Evolutionary conservation across 2,797 vertebrate genomes (phyloP), one percentile per base, ranked within the genome.

Genomic region (Lagodon rhomboides): DNA sequence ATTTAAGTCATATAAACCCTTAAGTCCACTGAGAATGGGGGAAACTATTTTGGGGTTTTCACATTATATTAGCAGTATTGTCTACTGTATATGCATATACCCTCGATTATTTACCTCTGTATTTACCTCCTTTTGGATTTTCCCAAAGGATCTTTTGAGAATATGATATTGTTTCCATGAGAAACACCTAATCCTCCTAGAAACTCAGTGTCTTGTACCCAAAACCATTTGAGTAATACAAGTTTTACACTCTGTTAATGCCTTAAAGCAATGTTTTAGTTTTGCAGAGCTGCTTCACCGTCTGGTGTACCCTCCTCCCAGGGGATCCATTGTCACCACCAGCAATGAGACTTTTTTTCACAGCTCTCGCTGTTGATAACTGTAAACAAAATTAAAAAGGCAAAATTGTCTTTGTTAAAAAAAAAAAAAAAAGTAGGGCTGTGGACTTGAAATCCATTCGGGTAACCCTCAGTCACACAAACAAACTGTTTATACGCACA

Each of bases 331-430:
- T 67, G 69, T 75, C 72, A 74, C 44, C 23, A 70, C 12, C 64
- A 68, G 58, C 53, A 77, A 23, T 50, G 13, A 78, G 60, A 49
- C 23, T 44, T 63, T 34, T 80, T 60, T 43, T 65, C 10, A 38
- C n/a, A 76, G 58, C 73, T 78, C 67, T 77, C 38, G 44, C 16
- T 63, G 25, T 67, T 60, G 27, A 55, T 65, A 76, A 62, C 55
- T 58, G 58, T 69, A 75, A 77, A 81, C 58, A 56, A 74, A 63
- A 79, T 80, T 73, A 54, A 80, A 83, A 84, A 44, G 34, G 58
- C 1, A 51, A 61, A 1, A n/a, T 56, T 49, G 22, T 30, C 22
- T 54, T 25, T 55, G 56, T 34, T 1, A 30, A 30, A 3, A 30
- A 30, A 30, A 30, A 30, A 3, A 30, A 30, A 41, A 51, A 75